Evolutionary conservation across 2,797 vertebrate genomes (phyloP), one percentile per base, ranked within the genome.

Genomic region (Mycteria americana): DNA sequence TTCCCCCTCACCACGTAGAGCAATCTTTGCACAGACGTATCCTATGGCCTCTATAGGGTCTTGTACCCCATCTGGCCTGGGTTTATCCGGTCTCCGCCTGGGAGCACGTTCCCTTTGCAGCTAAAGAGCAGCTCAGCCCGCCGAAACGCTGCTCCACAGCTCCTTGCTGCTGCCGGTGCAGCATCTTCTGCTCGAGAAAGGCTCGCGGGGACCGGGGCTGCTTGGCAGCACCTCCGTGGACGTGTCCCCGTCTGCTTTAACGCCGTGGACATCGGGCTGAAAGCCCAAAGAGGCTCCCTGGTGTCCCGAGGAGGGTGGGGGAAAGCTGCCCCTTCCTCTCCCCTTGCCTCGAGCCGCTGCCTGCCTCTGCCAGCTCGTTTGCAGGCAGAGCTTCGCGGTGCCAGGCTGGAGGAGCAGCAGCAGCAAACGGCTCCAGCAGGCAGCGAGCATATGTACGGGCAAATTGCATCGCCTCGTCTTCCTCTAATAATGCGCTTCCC

Each of bases 1-100:
- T 67, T 45, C 27, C 65, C 53, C 46, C 39, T 31, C 22, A 6
- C 48, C 18, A 1, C 1, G 1, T 0, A 8, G 25, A 67, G 18
- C 30, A 18, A 14, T 17, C 50, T 63, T 33, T 30, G 63, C 72
- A 18, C n/a, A 31, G 50, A 39, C 10, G 4, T 6, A 22, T 30
- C 74, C 48, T 24, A 4, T 13, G 41, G 31, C 11, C 33, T 46
- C 83, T 60, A 1, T 11, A 37, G 72, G 50, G 35, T 68, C 59
- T 24, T 6, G 6, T 0, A 27, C 31, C 67, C 35, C 19, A 4
- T 8, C 39, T 68, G 62, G 35, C 35, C 53, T 9, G 54, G 19
- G 4, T 85, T 82, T 62, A 31, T 22, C n/a, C 45, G 68, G 22
- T 33, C 33, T 74, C 39, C 6, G 1, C 25, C 33, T 27, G n/a